Evolutionary conservation across 2,113 vertebrate species (phyloP).

Genomic region (Neolamprologus toae): DNA sequence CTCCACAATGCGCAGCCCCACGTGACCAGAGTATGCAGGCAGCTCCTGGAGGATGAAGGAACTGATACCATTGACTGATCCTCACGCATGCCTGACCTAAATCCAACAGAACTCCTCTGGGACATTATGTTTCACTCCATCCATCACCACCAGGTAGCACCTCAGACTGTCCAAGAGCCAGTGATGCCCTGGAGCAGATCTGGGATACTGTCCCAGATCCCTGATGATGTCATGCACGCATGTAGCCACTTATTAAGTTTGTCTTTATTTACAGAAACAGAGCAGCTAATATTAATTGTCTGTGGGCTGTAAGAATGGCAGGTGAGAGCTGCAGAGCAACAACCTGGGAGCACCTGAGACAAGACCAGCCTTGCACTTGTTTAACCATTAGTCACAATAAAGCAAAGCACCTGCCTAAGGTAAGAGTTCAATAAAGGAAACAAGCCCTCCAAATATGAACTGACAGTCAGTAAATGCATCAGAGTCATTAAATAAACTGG

Average conservation of each 20-base stretch:
- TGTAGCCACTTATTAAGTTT: neutral
- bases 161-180: neutral
- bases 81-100: neutral
- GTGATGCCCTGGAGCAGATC: neutral
- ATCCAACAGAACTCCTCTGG: neutral
- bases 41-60: neutral
- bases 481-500: neutral
- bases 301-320: neutral
- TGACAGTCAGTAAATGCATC: neutral
- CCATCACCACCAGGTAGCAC: neutral
- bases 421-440: neutral
- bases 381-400: neutral
- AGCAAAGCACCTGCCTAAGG: neutral
- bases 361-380: neutral
- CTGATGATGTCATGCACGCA: fast-evolving
- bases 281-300: neutral
- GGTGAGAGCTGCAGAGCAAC: neutral
- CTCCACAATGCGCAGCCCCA: neutral
- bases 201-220: neutral
- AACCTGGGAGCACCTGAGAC: neutral
- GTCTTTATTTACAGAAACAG: neutral
- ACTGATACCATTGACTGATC: fast-evolving
- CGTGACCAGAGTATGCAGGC: fast-evolving
- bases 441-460: neutral
- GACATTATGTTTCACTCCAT: neutral